Conservation (phyloP, 2,888 invertebrate species). For the Eurytoma californica region DNA sequence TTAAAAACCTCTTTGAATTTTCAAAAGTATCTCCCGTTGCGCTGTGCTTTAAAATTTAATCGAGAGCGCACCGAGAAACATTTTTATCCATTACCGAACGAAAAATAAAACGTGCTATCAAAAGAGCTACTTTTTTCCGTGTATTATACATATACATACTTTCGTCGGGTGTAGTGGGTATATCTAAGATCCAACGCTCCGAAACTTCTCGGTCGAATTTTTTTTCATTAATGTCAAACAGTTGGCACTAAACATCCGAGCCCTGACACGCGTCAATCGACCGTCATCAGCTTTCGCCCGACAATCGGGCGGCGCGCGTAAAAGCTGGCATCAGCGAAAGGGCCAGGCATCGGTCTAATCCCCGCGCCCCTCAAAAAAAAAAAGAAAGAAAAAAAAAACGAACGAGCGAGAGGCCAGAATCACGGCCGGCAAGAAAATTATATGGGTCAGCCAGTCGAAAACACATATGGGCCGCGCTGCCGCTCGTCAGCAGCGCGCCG, state of each 20-base stretch:
- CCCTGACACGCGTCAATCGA: neutral
- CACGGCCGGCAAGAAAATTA: conserved; percentile 32
- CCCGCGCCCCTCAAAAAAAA: neutral
- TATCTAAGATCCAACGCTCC: too few species aligned
- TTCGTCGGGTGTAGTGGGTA: too few species aligned
- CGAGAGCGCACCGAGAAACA: too few species aligned
- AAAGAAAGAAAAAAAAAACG: neutral
- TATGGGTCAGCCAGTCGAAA: conserved; percentile 50
- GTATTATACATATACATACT: too few species aligned
- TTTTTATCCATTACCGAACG: too few species aligned
- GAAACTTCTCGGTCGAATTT: too few species aligned
- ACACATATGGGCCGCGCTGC: conserved; percentile 35
- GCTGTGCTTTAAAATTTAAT: too few species aligned
- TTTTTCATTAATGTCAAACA: neutral
- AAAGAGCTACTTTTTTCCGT: too few species aligned
- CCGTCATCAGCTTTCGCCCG: neutral
- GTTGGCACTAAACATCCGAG: neutral
- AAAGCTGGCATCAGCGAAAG: neutral
- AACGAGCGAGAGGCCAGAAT: neutral
- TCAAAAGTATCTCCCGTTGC: too few species aligned
- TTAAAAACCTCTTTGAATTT: too few species aligned
- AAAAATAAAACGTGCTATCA: too few species aligned
- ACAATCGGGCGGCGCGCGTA: neutral
- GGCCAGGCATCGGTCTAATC: neutral
- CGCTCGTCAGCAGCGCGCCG: conserved; percentile 36